These are phyloP conservation scores for Leptinotarsa haldemani DNA, from an alignment of 2,888 invertebrate genomes.

Conservation along the genomic window DNA sequence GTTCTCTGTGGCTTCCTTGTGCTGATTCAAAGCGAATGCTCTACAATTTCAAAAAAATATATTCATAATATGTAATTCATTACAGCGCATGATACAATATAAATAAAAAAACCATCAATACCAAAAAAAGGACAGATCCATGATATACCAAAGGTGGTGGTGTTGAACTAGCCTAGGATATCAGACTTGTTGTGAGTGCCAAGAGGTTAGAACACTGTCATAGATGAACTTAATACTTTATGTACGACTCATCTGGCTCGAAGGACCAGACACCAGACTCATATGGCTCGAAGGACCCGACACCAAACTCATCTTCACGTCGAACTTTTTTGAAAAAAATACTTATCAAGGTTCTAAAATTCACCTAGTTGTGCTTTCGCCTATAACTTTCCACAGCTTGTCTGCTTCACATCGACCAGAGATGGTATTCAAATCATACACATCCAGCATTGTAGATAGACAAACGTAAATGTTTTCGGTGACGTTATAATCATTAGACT, in stretches of 20 bases:
- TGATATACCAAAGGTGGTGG: too few relatives aligned
- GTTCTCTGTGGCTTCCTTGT: constrained; percentile 63
- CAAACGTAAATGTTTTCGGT: constrained; percentile 46
- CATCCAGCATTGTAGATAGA: constrained; percentile 44
- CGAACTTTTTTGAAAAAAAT: neutral
- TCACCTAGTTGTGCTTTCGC: constrained; percentile 48
- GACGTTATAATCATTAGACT: constrained; percentile 45
- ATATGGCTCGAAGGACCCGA: too few relatives aligned
- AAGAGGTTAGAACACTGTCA: too few relatives aligned
- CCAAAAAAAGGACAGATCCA: too few relatives aligned
- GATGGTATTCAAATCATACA: constrained; percentile 29
- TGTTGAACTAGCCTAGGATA: too few relatives aligned
- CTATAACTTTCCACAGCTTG: constrained; percentile 47
- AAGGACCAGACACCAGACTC: too few relatives aligned
- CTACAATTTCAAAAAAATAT: constrained; percentile 52
- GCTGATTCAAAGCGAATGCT: constrained; percentile 66
- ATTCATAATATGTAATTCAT: neutral
- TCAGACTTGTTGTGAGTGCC: too few relatives aligned
- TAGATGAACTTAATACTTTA: too few relatives aligned
- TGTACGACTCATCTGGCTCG: too few relatives aligned
- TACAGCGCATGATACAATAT: neutral
- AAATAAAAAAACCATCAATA: neutral
- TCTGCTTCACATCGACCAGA: constrained; percentile 33
- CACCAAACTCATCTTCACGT: too few relatives aligned
- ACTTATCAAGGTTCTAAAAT: neutral